Conservation (phyloP, 2,113 vertebrate species). For the Calypte anna region DNA sequence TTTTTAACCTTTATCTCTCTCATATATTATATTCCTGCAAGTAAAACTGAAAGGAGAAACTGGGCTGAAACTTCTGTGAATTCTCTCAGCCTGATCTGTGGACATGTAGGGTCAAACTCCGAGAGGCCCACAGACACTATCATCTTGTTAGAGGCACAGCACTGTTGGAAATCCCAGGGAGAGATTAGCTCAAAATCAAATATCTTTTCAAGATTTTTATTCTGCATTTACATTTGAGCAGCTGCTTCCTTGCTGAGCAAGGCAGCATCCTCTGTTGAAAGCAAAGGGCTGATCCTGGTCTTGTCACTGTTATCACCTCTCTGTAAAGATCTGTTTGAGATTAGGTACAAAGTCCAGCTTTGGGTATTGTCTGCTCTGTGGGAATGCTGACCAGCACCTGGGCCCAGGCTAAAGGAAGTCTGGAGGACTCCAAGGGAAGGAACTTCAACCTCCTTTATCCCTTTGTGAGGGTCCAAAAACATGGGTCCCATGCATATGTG, state of each 20-base stretch:
- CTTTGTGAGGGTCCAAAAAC: neutral
- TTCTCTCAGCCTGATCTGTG: neutral
- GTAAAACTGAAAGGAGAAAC: neutral
- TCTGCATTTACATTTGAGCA: neutral
- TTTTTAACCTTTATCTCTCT: neutral
- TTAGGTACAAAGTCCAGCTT: rapidly evolving
- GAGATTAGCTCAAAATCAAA: neutral
- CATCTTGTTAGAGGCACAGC: neutral
- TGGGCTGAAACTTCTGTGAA: neutral
- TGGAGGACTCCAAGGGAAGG: neutral
- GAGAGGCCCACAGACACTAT: neutral
- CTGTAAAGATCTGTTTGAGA: neutral
- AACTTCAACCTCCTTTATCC: neutral
- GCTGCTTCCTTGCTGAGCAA: neutral
- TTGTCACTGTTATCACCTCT: neutral
- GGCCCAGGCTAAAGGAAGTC: neutral
- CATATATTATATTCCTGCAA: neutral
- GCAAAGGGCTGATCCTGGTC: neutral
- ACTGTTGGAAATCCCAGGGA: neutral
- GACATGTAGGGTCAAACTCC: neutral
- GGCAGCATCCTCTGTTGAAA: neutral
- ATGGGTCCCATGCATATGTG: rapidly evolving
- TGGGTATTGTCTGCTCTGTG: neutral
- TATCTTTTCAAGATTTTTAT: neutral
- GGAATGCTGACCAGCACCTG: neutral